Percentiles rank a stretch among this genome's conserved stretches.
These are phyloP conservation scores for Apantesis nais DNA, from an alignment of 2,888 invertebrate genomes.

Conservation along the genomic window DNA sequence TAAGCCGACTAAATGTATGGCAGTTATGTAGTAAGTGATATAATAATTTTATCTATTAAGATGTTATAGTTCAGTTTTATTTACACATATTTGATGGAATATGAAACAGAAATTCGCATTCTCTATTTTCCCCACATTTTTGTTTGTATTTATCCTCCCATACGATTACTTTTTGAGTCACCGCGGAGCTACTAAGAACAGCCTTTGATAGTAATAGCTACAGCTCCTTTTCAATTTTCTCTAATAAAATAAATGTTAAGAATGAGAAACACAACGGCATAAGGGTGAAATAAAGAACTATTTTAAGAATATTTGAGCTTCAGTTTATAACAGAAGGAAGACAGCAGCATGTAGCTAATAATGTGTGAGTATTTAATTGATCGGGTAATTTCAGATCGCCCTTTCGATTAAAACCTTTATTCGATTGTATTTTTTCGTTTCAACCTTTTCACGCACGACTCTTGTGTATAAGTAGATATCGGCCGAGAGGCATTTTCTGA, in stretches of 20 bases:
- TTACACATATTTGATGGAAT: too few species aligned
- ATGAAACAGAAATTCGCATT: too few species aligned
- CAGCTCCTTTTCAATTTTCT: neutral
- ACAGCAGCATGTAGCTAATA: neutral
- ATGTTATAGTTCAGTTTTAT: too few species aligned
- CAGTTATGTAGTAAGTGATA: neutral
- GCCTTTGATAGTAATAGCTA: neutral
- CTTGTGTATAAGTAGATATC: neutral
- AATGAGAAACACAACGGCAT: too few species aligned
- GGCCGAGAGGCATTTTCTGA: neutral
- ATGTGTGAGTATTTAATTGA: neutral
- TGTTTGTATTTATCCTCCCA: too few species aligned
- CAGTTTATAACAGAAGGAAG: neutral
- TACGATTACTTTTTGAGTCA: too few species aligned
- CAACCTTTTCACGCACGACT: neutral
- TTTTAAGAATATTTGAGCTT: neutral
- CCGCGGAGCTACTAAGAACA: neutral
- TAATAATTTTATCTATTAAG: neutral
- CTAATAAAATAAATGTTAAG: neutral
- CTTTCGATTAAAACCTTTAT: neutral
- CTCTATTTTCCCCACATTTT: too few species aligned
- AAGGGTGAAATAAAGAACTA: too few species aligned
- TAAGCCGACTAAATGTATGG: neutral
- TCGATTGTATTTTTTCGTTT: neutral
- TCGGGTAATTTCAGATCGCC: neutral